These are phyloP conservation scores for Drosophila prolongata DNA, from an alignment of 2,888 invertebrate species.

Conservation along the genomic window DNA sequence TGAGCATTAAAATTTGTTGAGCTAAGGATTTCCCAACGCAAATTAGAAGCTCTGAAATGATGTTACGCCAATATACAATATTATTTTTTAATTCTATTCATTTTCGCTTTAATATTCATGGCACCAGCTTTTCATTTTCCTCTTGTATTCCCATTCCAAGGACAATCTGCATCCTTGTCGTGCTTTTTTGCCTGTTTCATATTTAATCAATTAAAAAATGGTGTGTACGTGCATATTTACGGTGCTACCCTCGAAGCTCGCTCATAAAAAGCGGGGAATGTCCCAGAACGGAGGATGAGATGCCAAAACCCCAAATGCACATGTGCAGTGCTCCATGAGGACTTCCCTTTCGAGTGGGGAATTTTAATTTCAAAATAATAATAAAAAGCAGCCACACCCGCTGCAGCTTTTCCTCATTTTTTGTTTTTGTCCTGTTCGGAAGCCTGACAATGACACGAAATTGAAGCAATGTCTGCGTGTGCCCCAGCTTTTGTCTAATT, in stretches of 20 bases:
- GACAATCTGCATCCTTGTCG: not conserved
- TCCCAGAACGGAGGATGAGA: conserved; percentile 7
- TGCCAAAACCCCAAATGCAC: conserved; percentile 31
- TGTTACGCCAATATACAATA: no score
- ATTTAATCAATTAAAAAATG: conserved; percentile 74
- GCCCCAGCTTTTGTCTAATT: conserved; percentile 71
- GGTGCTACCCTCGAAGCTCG: conserved; percentile 16
- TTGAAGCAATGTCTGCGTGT: conserved; percentile 51
- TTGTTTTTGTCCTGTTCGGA: conserved; percentile 18
- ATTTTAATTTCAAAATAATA: conserved; percentile 77
- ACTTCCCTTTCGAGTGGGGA: conserved; percentile 18
- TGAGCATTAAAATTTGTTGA: no score
- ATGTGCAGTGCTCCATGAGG: conserved; percentile 10
- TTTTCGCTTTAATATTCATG: conserved; percentile 8
- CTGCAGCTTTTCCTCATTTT: conserved; percentile 8
- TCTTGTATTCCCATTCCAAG: conserved; percentile 17
- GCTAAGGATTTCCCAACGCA: no score
- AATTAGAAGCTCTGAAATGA: no score
- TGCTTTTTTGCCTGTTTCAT: conserved; percentile 28
- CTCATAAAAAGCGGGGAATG: conserved; percentile 12
- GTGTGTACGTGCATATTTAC: conserved; percentile 58
- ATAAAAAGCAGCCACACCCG: conserved; percentile 54
- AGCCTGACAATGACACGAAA: conserved; percentile 75
- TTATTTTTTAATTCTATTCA: not conserved
- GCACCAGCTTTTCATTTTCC: conserved; percentile 12